Base-by-base conservation (phyloP, 2,797 vertebrate genomes). In the Pelodytes ibericus region DNA sequence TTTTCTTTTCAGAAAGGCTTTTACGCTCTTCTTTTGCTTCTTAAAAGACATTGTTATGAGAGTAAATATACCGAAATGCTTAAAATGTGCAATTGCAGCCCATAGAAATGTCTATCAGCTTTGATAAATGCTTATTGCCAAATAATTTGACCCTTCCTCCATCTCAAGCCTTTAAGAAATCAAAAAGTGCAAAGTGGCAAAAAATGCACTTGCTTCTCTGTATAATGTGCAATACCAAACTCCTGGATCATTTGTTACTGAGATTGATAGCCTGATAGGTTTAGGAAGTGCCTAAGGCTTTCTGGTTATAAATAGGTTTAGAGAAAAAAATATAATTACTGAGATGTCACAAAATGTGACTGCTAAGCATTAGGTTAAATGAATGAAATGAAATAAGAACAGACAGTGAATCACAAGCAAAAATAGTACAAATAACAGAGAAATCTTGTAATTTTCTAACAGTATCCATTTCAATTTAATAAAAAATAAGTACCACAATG, bases 301-400 rank as follows among this genome's bases (percentile, higher is more conserved):
- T 44, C 62, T 72, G 69, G 56, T 62, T 73, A 78, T 73, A 78
- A 72, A 78, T 78, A 78, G 70, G 68, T 77, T 63, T 57, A 68
- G 56, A 53, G 68, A 63, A 67, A 71, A 74, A 78, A 78, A 72
- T 73, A 72, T 78, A 78, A 78, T 72, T 78, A 72, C 76, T 51
- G 63, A 59, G 63, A 72, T 78, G 70, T 72, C 63, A 78, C 65
- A 67, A 78, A 72, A 78, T 78, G n/a, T 44, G 29, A 72, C 56
- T 73, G 62, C 62, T 61, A 72, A 72, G 76, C 63, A 44, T 72
- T 56, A 36, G 66, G 39, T 68, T 78, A 73, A 78, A 73, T 78
- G 70, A 68, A 78, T 47, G 41, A 62, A 67, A 72, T 51, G 62
- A 77, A 71, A 66, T 77, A 30, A 41, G 49, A 77, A 77, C 29